These are phyloP conservation scores for Limnothrissa miodon DNA, from an alignment of 2,113 vertebrate species.

Conservation along the genomic window DNA sequence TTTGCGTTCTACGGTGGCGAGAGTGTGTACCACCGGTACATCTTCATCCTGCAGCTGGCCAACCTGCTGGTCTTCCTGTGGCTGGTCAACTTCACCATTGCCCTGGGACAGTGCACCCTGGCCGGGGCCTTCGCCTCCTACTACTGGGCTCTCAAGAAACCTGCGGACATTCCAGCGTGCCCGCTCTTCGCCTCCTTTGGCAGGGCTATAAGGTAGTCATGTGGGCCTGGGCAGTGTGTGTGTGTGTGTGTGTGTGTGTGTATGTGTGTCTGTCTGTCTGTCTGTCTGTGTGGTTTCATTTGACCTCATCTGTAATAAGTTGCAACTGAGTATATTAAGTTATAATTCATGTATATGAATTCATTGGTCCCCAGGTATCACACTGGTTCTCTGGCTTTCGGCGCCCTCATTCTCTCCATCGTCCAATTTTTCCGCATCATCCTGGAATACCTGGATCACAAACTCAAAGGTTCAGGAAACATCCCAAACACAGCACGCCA, in stretches of 20 bases:
- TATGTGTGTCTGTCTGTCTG: neutral
- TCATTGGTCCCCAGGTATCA: constrained; percentile 78
- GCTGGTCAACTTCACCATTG: constrained; percentile 91
- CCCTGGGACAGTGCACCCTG: constrained; percentile 91
- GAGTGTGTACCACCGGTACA: constrained; percentile 82
- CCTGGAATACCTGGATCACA: constrained; percentile 87
- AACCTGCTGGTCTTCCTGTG: constrained; percentile 92
- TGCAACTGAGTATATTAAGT: too few species aligned
- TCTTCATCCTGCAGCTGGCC: constrained; percentile 83
- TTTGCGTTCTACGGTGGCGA: constrained; percentile 93
- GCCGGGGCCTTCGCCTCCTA: constrained; percentile 94
- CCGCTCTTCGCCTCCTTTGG: constrained; percentile 88
- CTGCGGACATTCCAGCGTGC: constrained; percentile 83
- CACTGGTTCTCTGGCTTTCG: constrained; percentile 92
- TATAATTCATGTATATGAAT: neutral
- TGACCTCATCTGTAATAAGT: too few species aligned
- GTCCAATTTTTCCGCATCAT: constrained; percentile 83
- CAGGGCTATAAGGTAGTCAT: constrained; percentile 81
- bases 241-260: neutral
- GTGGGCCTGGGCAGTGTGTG: neutral
- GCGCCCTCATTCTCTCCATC: constrained; percentile 86
- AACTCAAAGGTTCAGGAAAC: constrained; percentile 77
- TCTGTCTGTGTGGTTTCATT: neutral
- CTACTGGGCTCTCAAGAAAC: constrained; percentile 92
- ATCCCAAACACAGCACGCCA: neutral